phyloP scores from a whole-genome alignment of 2,113 vertebrate genomes.

The Forbesichthys papilliferus region DNA sequence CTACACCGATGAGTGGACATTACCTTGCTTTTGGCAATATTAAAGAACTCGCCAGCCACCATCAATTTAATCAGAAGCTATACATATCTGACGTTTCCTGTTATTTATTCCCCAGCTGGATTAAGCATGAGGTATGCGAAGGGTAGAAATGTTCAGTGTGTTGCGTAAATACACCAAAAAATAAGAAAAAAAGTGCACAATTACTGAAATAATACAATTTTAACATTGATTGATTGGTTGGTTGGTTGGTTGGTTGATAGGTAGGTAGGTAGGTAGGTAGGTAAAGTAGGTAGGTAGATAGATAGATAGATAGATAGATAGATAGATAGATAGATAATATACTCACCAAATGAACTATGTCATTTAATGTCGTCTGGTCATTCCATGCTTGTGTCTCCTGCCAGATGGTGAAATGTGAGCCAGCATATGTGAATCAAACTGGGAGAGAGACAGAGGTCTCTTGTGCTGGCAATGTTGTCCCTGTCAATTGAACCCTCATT shows the following conservation, averaged over 20 bases:
- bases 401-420: constrained; percentile 70
- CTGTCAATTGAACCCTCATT: constrained; percentile 71
- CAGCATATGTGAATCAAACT: constrained; percentile 73
- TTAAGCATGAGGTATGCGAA: constrained; percentile 14
- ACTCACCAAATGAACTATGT: constrained; percentile 34
- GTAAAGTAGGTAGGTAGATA: no score
- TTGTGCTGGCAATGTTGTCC: constrained; percentile 53
- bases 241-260: no score
- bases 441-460: constrained; percentile 58
- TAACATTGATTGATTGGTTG: background rate
- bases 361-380: constrained; percentile 41
- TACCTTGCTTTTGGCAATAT: constrained; percentile 26
- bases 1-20: constrained; percentile 45
- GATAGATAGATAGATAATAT: no score
- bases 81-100: constrained; percentile 24
- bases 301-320: no score
- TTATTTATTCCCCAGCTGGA: constrained; percentile 29
- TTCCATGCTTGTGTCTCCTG: constrained; percentile 51
- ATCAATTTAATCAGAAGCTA: constrained; percentile 34
- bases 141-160: constrained; percentile 26
- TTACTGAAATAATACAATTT: background rate
- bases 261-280: constrained; percentile 11
- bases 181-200: background rate
- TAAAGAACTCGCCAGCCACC: constrained; percentile 22
- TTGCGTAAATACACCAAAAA: background rate